Base-by-base conservation (phyloP, 2,113 vertebrate species). In the Archilochus colubris region DNA sequence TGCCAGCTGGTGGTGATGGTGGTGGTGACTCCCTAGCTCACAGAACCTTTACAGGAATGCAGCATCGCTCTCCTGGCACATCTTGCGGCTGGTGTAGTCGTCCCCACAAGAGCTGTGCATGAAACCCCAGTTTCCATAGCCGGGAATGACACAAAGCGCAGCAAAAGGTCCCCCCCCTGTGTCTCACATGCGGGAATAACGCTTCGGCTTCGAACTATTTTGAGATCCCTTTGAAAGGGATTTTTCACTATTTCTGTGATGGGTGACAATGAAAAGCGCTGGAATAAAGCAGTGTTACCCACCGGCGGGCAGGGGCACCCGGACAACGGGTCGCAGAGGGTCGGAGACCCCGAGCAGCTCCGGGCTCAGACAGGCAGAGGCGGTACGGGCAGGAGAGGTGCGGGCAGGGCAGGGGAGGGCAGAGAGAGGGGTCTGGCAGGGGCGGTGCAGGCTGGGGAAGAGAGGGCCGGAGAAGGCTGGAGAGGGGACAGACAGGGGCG, bases 211-310 rank as follows among this genome's bases (percentile, higher is more conserved):
- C 22, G 18, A 8, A 7, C n/a, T 61, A 3, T 63, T 73, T 87
- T 80, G 15, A 40, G 12, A 40, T 40, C 40, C 40, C 40, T 40
- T 50, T 50, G 10, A 30, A 27, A 40, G 6, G 4, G 9, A 33
- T 64, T 6, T 33, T 25, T 18, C 14, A 23, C 10, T 8, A 23
- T 46, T 14, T 10, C 67, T 61, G 46, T 1, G 3, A 5, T 7
- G 5, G 4, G 15, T 15, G n/a, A 13, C 3, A 8, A 10, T 3
- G 82, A 25, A 20, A 20, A 53, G 31, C 13, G 1, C 0, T 0
- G 30, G 7, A n/a, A 54, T 8, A n/a, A 38, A 9, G 27, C 5
- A 16, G 79, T 19, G 12, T 24, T 25, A 40, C 7, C 22, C 54
- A 5, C 75, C 9, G 36, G 10, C 27, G 12, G 33, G 10, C 40